A percentile compares a stretch with the other conserved stretches of the same genome.
Evolutionary conservation across 2,113 vertebrate species (phyloP).

Genomic region (Engraulis encrasicolus): DNA sequence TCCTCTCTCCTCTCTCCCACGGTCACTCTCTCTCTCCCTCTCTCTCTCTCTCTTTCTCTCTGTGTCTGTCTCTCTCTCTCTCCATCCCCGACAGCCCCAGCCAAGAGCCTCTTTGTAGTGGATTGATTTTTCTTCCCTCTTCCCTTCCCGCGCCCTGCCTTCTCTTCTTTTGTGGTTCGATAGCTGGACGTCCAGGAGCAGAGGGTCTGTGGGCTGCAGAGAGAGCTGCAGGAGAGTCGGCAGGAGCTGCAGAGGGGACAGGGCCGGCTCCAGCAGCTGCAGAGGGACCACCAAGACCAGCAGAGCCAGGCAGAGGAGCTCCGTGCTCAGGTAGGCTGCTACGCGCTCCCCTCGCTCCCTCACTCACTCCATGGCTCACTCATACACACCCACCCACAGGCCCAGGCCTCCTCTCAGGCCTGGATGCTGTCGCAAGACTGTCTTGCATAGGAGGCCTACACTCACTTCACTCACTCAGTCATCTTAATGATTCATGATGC

Average conservation of each 20-base stretch:
- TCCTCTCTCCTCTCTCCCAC: not conserved
- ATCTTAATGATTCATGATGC: not conserved
- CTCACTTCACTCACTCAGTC: not conserved
- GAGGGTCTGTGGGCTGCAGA: conserved; percentile 86
- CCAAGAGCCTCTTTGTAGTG: conserved; percentile 64
- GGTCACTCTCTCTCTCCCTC: not conserved
- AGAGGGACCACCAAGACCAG: conserved; percentile 63
- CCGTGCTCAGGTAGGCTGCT: conserved; percentile 75
- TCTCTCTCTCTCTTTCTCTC: not conserved
- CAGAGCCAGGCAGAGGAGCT: conserved; percentile 64
- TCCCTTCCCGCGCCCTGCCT: conserved; percentile 80
- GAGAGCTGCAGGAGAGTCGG: conserved; percentile 79
- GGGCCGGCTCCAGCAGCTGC: conserved; percentile 66
- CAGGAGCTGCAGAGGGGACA: conserved; percentile 78
- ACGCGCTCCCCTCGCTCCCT: too few relatives aligned
- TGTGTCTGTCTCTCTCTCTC: not conserved
- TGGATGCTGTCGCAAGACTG: too few relatives aligned
- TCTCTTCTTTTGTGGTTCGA: conserved; percentile 81
- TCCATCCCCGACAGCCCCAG: conserved; percentile 51
- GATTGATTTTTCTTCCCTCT: conserved; percentile 97
- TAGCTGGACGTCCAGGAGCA: conserved; percentile 90
- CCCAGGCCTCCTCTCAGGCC: conserved; percentile 48
- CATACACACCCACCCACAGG: conserved; percentile 53
- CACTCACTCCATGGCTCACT: too few relatives aligned
- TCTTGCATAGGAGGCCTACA: not conserved